Evolutionary conservation across 2,888 invertebrate genomes (phyloP).

Genomic region (Xestia ashworthii): DNA sequence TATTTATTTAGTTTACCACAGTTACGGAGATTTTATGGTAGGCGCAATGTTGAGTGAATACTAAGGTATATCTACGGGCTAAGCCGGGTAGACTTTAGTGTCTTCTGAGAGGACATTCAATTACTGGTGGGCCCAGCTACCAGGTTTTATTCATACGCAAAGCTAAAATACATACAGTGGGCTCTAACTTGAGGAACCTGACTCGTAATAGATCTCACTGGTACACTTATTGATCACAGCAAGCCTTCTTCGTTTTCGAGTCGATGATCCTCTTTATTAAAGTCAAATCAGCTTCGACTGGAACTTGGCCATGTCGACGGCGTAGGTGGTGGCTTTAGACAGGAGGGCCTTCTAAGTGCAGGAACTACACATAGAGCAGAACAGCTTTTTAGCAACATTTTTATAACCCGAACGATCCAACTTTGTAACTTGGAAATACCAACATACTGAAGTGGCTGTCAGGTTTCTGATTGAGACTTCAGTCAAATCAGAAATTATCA

Average conservation of each 20-base stretch:
- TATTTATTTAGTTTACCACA: constrained; percentile 58
- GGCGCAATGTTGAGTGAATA: constrained; percentile 40
- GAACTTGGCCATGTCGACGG: neutral
- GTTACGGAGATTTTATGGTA: constrained; percentile 56
- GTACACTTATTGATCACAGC: neutral
- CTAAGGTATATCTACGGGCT: constrained; percentile 26
- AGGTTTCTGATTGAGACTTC: too few relatives aligned
- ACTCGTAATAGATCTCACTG: neutral
- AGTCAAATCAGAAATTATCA: neutral
- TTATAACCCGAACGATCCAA: too few relatives aligned
- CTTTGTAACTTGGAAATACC: neutral
- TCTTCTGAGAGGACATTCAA: constrained; percentile 25
- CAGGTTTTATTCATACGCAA: neutral
- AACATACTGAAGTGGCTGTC: too few relatives aligned
- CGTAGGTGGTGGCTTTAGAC: too few relatives aligned
- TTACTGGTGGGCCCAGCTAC: neutral
- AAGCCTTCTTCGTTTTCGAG: neutral
- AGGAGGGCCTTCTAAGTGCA: too few relatives aligned
- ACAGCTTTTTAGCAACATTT: too few relatives aligned
- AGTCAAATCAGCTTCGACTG: neutral
- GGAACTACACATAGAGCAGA: too few relatives aligned
- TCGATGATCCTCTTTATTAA: neutral
- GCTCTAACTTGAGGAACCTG: neutral
- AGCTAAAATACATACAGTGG: neutral
- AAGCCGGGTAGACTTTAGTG: neutral